Percentiles rank a stretch among this genome's conserved stretches.
phyloP scores from a whole-genome alignment of 2,888 invertebrate genomes.

The Sphaeridia pumilis region DNA sequence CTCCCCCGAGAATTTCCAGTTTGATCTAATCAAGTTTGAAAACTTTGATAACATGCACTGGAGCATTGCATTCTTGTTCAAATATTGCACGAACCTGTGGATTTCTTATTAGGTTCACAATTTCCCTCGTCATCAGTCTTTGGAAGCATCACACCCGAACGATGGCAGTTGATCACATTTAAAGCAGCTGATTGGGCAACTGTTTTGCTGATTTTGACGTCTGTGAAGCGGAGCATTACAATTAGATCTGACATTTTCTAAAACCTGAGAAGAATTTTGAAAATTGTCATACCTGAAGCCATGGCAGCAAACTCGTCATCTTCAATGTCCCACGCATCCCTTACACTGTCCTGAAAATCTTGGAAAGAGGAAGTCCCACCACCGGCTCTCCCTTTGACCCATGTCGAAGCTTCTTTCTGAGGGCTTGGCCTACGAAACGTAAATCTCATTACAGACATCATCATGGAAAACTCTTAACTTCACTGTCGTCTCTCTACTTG shows the following conservation, averaged over 20 bases:
- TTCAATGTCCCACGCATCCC: constrained; percentile 93
- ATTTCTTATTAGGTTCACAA: no score
- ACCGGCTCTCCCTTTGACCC: constrained; percentile 24
- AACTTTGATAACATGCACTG: no score
- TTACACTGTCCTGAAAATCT: constrained; percentile 90
- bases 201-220: constrained; percentile 72
- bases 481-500: no score
- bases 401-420: constrained; percentile 45
- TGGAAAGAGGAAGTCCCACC: constrained; percentile 64
- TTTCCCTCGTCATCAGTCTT: no score
- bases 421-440: constrained; percentile 61
- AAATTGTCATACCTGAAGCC: constrained; percentile 37
- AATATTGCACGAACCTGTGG: no score
- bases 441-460: no score
- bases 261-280: no score
- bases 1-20: no score
- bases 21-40: no score
- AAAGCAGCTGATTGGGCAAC: constrained; percentile 80
- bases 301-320: constrained; percentile 66
- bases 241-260: neutral
- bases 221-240: constrained; percentile 43
- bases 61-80: no score
- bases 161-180: constrained; percentile 76
- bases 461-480: no score
- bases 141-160: constrained; percentile 24